These are phyloP conservation scores for Aspidiotus destructor DNA, from an alignment of 2,888 invertebrate species.

Conservation along the genomic window DNA sequence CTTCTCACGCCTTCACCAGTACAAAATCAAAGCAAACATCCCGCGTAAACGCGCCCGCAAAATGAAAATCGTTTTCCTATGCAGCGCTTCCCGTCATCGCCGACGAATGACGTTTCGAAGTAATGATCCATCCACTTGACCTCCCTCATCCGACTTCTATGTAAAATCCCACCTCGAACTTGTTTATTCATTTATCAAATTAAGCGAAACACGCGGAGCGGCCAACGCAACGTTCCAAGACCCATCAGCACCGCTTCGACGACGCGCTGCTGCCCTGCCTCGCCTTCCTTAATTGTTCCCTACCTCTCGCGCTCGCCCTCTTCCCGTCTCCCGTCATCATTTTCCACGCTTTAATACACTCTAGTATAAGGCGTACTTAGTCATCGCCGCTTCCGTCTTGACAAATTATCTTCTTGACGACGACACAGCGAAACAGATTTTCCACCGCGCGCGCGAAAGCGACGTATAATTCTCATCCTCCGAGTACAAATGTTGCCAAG, in stretches of 20 bases:
- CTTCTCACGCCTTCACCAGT: too few relatives aligned
- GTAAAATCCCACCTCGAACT: constrained; percentile 12
- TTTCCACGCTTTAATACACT: too few relatives aligned
- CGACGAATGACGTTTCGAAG: neutral
- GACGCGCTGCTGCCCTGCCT: too few relatives aligned
- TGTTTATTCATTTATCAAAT: constrained; percentile 26
- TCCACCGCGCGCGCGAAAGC: neutral
- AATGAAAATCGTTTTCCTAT: too few relatives aligned
- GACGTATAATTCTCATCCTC: too few relatives aligned
- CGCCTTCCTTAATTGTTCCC: too few relatives aligned
- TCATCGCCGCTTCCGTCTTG: neutral
- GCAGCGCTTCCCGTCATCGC: neutral
- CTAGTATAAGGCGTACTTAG: too few relatives aligned
- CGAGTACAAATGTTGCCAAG: neutral
- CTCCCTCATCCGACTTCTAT: neutral
- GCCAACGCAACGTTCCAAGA: neutral
- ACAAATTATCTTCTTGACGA: constrained; percentile 3
- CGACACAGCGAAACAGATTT: neutral
- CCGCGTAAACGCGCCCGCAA: too few relatives aligned
- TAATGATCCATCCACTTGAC: neutral
- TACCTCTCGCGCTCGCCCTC: too few relatives aligned
- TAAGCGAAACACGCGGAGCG: constrained; percentile 16
- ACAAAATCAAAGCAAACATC: too few relatives aligned
- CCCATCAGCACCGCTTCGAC: neutral
- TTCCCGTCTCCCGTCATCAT: too few relatives aligned